Base-by-base conservation (phyloP, 2,113 vertebrate species). In the Triplophysa dalaica region DNA sequence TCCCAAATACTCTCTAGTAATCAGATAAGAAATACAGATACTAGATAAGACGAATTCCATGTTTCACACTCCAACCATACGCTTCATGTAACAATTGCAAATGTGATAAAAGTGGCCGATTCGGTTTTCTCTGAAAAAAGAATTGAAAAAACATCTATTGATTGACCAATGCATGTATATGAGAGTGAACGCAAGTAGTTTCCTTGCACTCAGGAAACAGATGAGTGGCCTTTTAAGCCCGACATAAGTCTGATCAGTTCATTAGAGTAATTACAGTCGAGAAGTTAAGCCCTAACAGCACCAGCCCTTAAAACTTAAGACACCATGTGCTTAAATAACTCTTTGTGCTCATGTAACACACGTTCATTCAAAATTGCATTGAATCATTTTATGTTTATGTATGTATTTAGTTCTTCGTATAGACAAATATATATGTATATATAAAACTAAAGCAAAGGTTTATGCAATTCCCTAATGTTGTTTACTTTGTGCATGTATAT, bases 251-350 rank as follows among this genome's bases (percentile, higher is more conserved):
- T 72, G 75, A 82, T 81, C 64, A 85, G 70, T 82, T 74, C 60
- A 72, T 81, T 81, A 84, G 50, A 64, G 58, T 81, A 69, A 82
- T 78, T 76, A 80, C 77, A 85, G 75, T 61, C 43, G 11, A 62
- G 75, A 75, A 60, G 26, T 52, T 80, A 80, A 86, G 64, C 56
- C 52, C 54, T 70, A 43, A 72, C 38, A 43, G 65, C 62, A 52
- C 54, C n/a, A 17, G 72, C 43, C 62, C 48, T 14, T 70, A 74
- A 79, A 62, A 75, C 63, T 70, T 60, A 54, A 50, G 41, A 56
- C n/a, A 60, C 61, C 26, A 43, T 73, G 78, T 69, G 56, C 76
- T 78, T 76, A 4, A 24, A 52, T 21, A 65, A 22, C 13, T 50
- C 58, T 75, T 50, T 29, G 43, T 63, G 43, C 60, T 63, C 24